Evolutionary conservation across 2,888 invertebrate species (phyloP), one percentile per base, ranked within the genome.

Genomic region (Pandemis heparana): DNA sequence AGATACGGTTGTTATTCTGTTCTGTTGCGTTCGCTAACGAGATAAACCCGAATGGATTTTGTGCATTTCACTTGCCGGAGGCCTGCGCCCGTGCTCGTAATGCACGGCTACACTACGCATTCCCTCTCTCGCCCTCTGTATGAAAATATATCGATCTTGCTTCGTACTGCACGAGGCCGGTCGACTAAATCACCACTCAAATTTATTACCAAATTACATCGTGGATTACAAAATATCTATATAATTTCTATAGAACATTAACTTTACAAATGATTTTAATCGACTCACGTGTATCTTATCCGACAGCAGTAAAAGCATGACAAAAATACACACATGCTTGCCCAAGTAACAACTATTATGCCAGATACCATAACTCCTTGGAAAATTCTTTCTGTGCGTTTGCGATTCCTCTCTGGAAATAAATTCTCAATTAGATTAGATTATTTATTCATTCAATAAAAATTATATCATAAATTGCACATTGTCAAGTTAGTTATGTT

Each of bases 11-110:
- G 70, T 78, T 83, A 84, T 85, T 56, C 23, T 10, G 77, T 16
- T 64, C 77, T 80, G 18, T 5, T 7, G 38, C 14, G 51, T 18
- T 75, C 78, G 80, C 83, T 89, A 89, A 89, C 85, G 87, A 91
- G 91, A 92, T 92, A 92, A 92, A 91, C 88, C 87, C 85, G 88
- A 92, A 92, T 92, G 91, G 89, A 92, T 92, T 91, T 92, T 92
- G 91, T 92, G 92, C 92, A 92, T 92, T 91, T 92, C 87, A 89
- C 86, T 88, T 83, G 89, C 87, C 80, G 85, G 86, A 87, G 87
- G 86, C 85, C 82, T 85, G 77, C 68, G 48, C 64, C 10, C 43
- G 65, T 62, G 16, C 43, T 32, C 32, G 46, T 51, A 51, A 38
- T 51, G 64, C 64, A 38, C 64, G 64, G 64, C 64, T 51, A 48